phyloP scores from a whole-genome alignment of 2,888 invertebrate genomes.

The Bedellia somnulentella region DNA sequence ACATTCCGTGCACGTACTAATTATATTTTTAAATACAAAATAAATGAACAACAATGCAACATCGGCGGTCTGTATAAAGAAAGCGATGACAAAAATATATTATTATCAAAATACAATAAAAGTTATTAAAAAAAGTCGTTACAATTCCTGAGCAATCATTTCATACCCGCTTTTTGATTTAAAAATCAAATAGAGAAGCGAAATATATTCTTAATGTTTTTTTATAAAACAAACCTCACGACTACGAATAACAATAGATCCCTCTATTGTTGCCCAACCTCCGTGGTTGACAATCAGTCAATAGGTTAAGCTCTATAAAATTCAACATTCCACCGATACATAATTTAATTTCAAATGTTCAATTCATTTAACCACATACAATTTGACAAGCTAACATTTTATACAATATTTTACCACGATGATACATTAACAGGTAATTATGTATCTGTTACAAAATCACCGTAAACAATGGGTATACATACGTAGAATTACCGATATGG shows the following conservation, averaged over 20 bases:
- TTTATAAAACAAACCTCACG: no score
- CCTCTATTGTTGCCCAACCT: constrained; percentile 2
- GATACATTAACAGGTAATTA: constrained; percentile 56
- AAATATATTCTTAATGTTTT: no score
- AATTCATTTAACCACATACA: constrained; percentile 39
- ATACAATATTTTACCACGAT: constrained; percentile 49
- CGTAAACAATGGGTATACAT: constrained; percentile 12
- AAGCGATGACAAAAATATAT: constrained; percentile 36
- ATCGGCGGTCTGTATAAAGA: constrained; percentile 26
- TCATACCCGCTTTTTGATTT: constrained; percentile 11
- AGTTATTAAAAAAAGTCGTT: constrained; percentile 10
- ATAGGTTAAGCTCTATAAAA: constrained; percentile 27
- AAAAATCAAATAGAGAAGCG: no score
- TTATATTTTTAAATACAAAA: not conserved
- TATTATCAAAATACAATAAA: constrained; percentile 12
- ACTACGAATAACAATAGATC: constrained; percentile 3
- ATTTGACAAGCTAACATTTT: constrained; percentile 49
- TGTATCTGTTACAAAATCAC: constrained; percentile 34
- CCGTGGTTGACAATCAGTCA: constrained; percentile 2
- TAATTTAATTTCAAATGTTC: constrained; percentile 39
- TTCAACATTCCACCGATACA: constrained; percentile 37
- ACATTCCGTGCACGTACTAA: constrained; percentile 44
- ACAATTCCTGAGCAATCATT: constrained; percentile 54
- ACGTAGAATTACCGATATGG: constrained; percentile 50
- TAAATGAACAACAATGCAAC: constrained; percentile 31